Percentiles rank a stretch among this genome's conserved stretches.
Conservation (phyloP, 2,797 vertebrate species). For the Trachurus trachurus region DNA sequence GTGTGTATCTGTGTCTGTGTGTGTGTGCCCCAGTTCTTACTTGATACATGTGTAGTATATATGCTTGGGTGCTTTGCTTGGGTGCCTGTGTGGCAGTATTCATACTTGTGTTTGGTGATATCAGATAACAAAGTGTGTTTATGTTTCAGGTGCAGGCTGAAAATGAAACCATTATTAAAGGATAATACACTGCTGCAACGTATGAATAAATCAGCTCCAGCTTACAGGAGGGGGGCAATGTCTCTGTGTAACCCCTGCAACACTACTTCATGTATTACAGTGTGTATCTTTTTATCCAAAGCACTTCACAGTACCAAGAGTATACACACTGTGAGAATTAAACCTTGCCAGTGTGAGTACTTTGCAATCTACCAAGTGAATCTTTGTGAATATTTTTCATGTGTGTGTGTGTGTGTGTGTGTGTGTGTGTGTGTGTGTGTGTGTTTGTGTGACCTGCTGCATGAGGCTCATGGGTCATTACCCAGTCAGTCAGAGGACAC, state of each 20-base stretch:
- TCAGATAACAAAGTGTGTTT: conserved; percentile 64
- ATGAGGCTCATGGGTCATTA: conserved; percentile 63
- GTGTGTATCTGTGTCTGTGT: neutral
- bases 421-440: conserved; percentile 10
- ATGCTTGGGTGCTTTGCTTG: neutral
- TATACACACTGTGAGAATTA: conserved; percentile 9
- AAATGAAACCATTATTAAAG: conserved; percentile 74
- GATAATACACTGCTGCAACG: conserved; percentile 45
- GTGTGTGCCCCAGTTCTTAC: conserved; percentile 15
- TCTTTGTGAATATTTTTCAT: conserved; percentile 27
- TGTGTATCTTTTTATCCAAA: conserved; percentile 25
- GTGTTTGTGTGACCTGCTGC: conserved; percentile 23
- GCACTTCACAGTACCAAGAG: conserved; percentile 7
- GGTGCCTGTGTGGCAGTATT: conserved; percentile 19
- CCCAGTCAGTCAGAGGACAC: conserved; percentile 69
- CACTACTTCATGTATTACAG: conserved; percentile 6
- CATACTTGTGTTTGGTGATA: conserved; percentile 30
- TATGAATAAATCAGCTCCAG: conserved; percentile 68
- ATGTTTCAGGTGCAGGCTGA: conserved; percentile 68
- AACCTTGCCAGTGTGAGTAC: conserved; percentile 13
- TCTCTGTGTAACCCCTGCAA: conserved; percentile 26
- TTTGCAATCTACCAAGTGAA: conserved; percentile 10
- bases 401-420: conserved; percentile 1
- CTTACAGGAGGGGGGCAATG: conserved; percentile 23
- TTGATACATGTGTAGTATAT: conserved; percentile 3